Conservation (phyloP, 2,888 invertebrate species). For the Linnaemya tessellans region DNA sequence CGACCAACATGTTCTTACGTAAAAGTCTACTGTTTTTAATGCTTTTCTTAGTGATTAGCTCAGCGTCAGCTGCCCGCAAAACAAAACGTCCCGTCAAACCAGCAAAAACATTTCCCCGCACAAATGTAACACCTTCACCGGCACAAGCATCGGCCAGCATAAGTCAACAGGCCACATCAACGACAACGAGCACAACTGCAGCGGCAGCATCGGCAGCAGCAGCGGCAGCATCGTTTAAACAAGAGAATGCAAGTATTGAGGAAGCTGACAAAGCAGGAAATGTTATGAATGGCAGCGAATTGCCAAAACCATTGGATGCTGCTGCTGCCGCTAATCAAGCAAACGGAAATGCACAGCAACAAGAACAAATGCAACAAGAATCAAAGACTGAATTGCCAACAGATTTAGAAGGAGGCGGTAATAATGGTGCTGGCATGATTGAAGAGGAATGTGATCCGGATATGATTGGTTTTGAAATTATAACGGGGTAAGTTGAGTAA, state of each 20-base stretch:
- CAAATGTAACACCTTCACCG: constrained; percentile 81
- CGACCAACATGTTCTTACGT: constrained; percentile 79
- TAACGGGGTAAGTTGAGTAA: constrained; percentile 88
- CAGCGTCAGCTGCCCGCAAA: constrained; percentile 81
- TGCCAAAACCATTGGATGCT: constrained; percentile 79
- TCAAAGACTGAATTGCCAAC: constrained; percentile 79
- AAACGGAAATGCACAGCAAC: constrained; percentile 63
- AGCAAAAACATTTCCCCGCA: constrained; percentile 82
- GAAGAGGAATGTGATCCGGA: constrained; percentile 93
- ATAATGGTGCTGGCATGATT: constrained; percentile 71
- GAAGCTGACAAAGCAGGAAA: constrained; percentile 74
- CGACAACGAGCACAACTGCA: constrained; percentile 68
- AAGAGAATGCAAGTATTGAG: constrained; percentile 73
- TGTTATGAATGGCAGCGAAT: constrained; percentile 77
- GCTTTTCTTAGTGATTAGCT: constrained; percentile 80
- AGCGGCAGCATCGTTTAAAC: constrained; percentile 52
- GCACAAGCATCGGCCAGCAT: constrained; percentile 64
- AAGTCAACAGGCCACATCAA: constrained; percentile 52
- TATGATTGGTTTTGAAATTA: constrained; percentile 95
- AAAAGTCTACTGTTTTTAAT: constrained; percentile 80
- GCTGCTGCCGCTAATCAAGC: constrained; percentile 67
- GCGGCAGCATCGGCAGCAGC: constrained; percentile 57
- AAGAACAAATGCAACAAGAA: constrained; percentile 75
- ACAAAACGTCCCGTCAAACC: constrained; percentile 82
- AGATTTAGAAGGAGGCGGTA: constrained; percentile 61